A percentile compares a stretch with the other conserved stretches of the same genome.
Conservation (phyloP, 2,797 vertebrate genomes). For the Eutrigla gurnardus region DNA sequence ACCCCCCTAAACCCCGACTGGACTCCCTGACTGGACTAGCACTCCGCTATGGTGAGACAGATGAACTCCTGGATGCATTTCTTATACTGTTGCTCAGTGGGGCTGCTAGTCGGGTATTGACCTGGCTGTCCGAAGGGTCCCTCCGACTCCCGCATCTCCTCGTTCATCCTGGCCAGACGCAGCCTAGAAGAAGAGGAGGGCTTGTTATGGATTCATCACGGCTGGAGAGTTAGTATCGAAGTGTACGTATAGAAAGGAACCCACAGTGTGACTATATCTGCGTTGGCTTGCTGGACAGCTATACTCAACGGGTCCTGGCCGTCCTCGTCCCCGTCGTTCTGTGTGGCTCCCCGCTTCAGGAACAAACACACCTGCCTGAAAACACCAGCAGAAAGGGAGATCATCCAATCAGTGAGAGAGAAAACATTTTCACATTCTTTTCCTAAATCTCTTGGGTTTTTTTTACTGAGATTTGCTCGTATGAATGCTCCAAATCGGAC, state of each 20-base stretch:
- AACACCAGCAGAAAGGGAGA: not conserved
- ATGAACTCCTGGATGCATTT: slow-evolving; percentile 99
- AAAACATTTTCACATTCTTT: fast-evolving
- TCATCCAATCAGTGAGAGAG: not conserved
- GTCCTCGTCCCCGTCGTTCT: slow-evolving; percentile 90
- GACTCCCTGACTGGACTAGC: slow-evolving; percentile 76
- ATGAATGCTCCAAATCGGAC: not conserved
- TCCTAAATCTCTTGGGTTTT: not conserved
- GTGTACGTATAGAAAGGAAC: slow-evolving; percentile 42
- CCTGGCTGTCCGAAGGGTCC: slow-evolving; percentile 92
- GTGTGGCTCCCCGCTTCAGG: slow-evolving; percentile 94
- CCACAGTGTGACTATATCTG: slow-evolving; percentile 97
- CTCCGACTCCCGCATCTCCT: slow-evolving; percentile 98
- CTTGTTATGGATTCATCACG: not conserved
- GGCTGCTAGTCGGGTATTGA: slow-evolving; percentile 93
- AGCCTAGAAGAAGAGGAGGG: slow-evolving; percentile 74
- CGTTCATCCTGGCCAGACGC: slow-evolving; percentile 96
- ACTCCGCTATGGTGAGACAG: slow-evolving; percentile 94
- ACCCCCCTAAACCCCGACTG: slow-evolving; percentile 43
- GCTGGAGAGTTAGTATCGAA: fast-evolving
- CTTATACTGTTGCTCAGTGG: slow-evolving; percentile 97
- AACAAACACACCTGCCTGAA: slow-evolving; percentile 97
- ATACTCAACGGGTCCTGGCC: slow-evolving; percentile 95
- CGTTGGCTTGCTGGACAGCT: slow-evolving; percentile 94
- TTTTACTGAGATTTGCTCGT: not conserved